Base-by-base conservation (phyloP, 2,113 vertebrate genomes). In the Limanda limanda region DNA sequence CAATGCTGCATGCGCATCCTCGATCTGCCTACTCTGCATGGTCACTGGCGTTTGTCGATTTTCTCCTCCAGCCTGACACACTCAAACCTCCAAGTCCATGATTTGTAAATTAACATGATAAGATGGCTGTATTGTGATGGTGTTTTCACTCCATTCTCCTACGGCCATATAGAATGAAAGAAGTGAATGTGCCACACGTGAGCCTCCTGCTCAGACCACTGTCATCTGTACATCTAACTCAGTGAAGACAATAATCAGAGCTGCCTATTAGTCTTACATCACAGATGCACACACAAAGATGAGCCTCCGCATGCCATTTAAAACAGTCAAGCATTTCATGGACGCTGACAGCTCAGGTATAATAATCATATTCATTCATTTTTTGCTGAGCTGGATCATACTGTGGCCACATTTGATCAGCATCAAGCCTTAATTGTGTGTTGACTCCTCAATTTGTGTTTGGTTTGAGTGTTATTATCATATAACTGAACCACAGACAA, bases 261-360 rank as follows among this genome's bases (percentile, higher is more conserved):
- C 68, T 24, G 66, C 66, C 83, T 54, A 66, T 71, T 27, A 79
- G 15, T 61, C 58, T 3, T 12, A 31, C 72, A 1, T 76, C n/a
- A 54, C 63, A 64, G 70, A 83, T 78, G 45, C 72, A 68, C 74
- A 71, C 51, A 60, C 64, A 45, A 58, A 68, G 72, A 84, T 65
- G 79, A 84, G 78, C 57, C 72, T n/a, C n/a, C n/a, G n/a, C n/a
- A n/a, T 88, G 89, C 68, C 88, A 89, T 91, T 92, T 90, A 78
- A 86, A 82, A 68, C 64, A 54, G 68, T 84, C 81, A 18, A 79
- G 78, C 66, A 72, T 72, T 68, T 81, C 58, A 71, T 65, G 68
- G 54, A 65, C 24, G 25, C 72, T 57, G 79, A 83, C 84, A 88
- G 70, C 79, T 62, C 76, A 67, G 70, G 77, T 81, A 86, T 27